Percentiles rank a stretch among this genome's conserved stretches.
These are phyloP conservation scores for Solenopsis fugax DNA, from an alignment of 1,140 invertebrate genomes.

Conservation along the genomic window DNA sequence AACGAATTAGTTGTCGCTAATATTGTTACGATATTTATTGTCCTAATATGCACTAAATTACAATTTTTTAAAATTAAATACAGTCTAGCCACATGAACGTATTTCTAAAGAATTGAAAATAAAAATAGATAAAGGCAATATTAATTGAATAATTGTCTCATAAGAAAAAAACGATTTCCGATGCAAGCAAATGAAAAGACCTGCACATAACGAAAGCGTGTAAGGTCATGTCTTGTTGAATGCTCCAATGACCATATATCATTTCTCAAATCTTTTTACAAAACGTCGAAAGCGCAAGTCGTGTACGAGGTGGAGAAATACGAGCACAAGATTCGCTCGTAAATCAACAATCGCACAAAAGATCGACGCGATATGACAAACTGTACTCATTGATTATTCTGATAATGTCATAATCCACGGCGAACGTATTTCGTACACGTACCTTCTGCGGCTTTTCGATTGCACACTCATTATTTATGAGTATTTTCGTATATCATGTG, in stretches of 20 bases:
- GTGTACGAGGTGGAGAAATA: constrained; percentile 22
- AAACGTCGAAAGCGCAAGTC: constrained; percentile 46
- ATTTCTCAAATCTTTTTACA: constrained; percentile 58
- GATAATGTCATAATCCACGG: constrained; percentile 71
- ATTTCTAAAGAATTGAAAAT: background rate
- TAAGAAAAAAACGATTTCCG: background rate
- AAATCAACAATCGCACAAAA: constrained; percentile 68
- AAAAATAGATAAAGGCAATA: background rate
- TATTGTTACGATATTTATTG: background rate
- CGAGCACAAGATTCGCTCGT: constrained; percentile 50
- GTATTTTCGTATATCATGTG: background rate
- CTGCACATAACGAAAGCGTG: background rate
- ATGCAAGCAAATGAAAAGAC: background rate
- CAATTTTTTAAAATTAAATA: background rate
- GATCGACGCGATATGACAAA: constrained; percentile 63
- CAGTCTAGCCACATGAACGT: background rate
- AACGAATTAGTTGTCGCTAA: background rate
- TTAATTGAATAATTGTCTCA: background rate
- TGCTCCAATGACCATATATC: constrained; percentile 43
- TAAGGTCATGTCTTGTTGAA: constrained; percentile 48
- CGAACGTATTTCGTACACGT: constrained; percentile 1
- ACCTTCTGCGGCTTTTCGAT: constrained; percentile 20
- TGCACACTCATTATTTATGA: background rate
- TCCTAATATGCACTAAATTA: background rate
- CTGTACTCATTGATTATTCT: constrained; percentile 70